A percentile compares a stretch with the other conserved stretches of the same genome.
phyloP scores from a whole-genome alignment of 2,113 vertebrate genomes.

The Gasterosteus nipponicus region DNA sequence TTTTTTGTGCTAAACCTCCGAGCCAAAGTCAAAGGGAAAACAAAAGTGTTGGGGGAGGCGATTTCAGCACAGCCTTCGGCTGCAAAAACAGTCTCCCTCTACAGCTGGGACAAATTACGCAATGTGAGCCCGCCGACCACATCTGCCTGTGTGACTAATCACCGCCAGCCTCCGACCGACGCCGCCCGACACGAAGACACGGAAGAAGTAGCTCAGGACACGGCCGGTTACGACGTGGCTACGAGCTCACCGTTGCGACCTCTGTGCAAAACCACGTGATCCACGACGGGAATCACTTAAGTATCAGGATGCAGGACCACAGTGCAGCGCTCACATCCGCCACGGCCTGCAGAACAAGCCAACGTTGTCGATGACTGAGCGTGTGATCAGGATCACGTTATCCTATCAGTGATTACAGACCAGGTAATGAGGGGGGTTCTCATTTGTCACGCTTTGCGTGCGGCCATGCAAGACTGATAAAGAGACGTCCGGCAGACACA shows the following conservation, averaged over 20 bases:
- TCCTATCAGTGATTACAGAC: constrained; percentile 71
- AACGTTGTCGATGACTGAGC: constrained; percentile 58
- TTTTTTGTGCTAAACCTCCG: constrained; percentile 26
- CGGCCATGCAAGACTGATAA: constrained; percentile 51
- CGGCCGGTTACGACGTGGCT: no score
- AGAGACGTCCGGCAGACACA: constrained; percentile 39
- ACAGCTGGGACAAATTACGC: constrained; percentile 71
- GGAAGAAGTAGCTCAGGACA: no score
- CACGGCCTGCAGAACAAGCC: constrained; percentile 23
- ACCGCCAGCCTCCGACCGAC: neutral
- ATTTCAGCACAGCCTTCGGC: constrained; percentile 39
- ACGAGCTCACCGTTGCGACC: no score
- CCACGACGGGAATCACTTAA: no score
- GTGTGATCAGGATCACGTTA: constrained; percentile 15
- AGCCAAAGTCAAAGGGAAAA: constrained; percentile 25
- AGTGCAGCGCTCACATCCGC: constrained; percentile 25
- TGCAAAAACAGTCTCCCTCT: constrained; percentile 37
- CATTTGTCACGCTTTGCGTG: constrained; percentile 70
- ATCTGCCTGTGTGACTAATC: constrained; percentile 66
- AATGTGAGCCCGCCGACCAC: constrained; percentile 54
- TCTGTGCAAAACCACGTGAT: no score
- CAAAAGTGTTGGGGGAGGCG: no score
- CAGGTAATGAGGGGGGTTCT: constrained; percentile 67
- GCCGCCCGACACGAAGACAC: no score
- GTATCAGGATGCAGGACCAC: constrained; percentile 14